Percentiles rank a stretch among this genome's conserved stretches.
Conservation (phyloP, 1,140 invertebrate species). For the Patella vulgata region DNA sequence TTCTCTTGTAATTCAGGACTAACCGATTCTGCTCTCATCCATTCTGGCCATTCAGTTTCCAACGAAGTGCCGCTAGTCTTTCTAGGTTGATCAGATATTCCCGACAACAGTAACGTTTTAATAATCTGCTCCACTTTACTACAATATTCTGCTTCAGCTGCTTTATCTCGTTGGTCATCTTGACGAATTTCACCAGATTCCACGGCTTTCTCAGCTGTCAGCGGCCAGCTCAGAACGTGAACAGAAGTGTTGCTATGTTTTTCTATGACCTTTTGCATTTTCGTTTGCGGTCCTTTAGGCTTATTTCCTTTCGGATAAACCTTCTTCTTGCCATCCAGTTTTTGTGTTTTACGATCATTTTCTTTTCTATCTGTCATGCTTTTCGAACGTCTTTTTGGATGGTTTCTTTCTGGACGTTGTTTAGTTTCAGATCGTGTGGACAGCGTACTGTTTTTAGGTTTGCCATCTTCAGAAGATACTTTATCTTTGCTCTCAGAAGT, state of each 20-base stretch:
- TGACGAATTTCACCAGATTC: background rate
- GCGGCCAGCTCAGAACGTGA: slow-evolving; percentile 35
- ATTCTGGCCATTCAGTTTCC: slow-evolving; percentile 3
- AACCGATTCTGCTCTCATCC: slow-evolving; percentile 29
- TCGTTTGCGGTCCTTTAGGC: background rate
- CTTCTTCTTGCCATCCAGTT: background rate
- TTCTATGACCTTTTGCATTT: background rate
- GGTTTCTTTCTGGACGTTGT: slow-evolving; percentile 5
- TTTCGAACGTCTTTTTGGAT: background rate
- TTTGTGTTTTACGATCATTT: slow-evolving; percentile 10
- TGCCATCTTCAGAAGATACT: slow-evolving; percentile 18
- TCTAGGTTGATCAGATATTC: slow-evolving; percentile 1
- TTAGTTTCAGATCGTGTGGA: slow-evolving; percentile 18
- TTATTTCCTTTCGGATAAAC: slow-evolving; percentile 4
- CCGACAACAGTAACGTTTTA: slow-evolving; percentile 42
- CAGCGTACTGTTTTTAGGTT: slow-evolving; percentile 17
- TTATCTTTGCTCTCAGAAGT: slow-evolving; percentile 14
- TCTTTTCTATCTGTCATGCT: slow-evolving; percentile 7
- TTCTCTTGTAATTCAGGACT: slow-evolving; percentile 50
- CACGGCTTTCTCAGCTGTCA: slow-evolving; percentile 9
- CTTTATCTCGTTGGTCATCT: slow-evolving; percentile 7
- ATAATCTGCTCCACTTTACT: slow-evolving; percentile 43
- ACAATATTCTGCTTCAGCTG: slow-evolving; percentile 36
- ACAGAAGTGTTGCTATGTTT: background rate
- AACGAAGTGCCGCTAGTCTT: background rate